Evolutionary conservation across 1,140 invertebrate genomes (phyloP).

Genomic region (Leguminivora glycinivorella): DNA sequence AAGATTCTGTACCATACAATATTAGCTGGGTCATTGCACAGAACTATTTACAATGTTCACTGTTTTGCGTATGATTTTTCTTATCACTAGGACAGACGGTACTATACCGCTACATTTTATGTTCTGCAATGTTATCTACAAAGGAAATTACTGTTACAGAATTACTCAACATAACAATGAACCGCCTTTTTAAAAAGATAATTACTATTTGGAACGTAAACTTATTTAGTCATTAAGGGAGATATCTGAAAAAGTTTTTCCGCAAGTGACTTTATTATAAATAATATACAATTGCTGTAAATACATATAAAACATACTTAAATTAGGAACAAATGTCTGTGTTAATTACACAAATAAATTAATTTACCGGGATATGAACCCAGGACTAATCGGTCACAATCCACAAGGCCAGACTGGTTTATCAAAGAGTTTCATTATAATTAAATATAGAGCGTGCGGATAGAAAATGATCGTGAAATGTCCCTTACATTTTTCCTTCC

Average conservation of each 20-base stretch:
- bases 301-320: neutral
- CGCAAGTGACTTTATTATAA: neutral
- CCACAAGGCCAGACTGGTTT: too few species aligned
- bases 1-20: neutral
- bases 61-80: slow-evolving; percentile 17
- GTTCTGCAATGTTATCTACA: slow-evolving; percentile 27
- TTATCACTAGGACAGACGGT: slow-evolving; percentile 12
- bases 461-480: too few species aligned
- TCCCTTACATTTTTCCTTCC: too few species aligned
- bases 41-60: neutral
- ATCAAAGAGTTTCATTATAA: too few species aligned
- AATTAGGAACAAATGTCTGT: too few species aligned
- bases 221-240: neutral
- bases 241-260: neutral
- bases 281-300: neutral
- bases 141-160: slow-evolving; percentile 26
- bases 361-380: too few species aligned
- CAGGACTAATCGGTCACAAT: too few species aligned
- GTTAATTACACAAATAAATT: too few species aligned
- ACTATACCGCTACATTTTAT: slow-evolving; percentile 15
- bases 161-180: slow-evolving; percentile 24
- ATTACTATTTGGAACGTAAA: neutral
- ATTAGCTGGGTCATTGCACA: neutral
- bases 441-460: too few species aligned
- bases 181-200: slow-evolving; percentile 23